Percentiles rank a stretch among this genome's conserved stretches.
These are phyloP conservation scores for Rhimphoctona megacephalus DNA, from an alignment of 2,888 invertebrate genomes.

Conservation along the genomic window DNA sequence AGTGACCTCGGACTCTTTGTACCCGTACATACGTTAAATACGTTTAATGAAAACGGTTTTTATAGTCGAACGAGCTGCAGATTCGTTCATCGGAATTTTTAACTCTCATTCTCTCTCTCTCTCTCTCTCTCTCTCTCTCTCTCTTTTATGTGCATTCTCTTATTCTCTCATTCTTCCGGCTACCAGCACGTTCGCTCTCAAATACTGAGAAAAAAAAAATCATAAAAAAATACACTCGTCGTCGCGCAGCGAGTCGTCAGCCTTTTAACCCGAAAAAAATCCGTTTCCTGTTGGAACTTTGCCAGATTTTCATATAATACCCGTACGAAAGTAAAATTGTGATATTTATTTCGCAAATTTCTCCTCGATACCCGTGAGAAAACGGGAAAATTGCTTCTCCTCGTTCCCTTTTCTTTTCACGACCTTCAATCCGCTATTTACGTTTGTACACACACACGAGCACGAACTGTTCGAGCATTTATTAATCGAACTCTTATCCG, in stretches of 20 bases:
- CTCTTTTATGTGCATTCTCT: constrained; percentile 10
- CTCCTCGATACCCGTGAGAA: constrained; percentile 30
- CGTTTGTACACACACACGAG: background rate
- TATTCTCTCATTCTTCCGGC: constrained; percentile 21
- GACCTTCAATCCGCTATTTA: constrained; percentile 49
- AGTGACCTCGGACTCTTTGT: constrained; percentile 42
- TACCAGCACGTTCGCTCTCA: constrained; percentile 14
- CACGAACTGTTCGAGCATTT: constrained; percentile 62
- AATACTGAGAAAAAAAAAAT: constrained; percentile 7
- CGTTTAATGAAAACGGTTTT: constrained; percentile 45
- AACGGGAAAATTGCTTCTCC: constrained; percentile 22
- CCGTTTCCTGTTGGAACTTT: constrained; percentile 27
- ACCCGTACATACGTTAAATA: constrained; percentile 8
- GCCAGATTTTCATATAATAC: constrained; percentile 34
- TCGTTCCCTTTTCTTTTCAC: constrained; percentile 28
- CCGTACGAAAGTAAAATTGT: constrained; percentile 23
- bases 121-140: background rate
- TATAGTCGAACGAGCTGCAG: constrained; percentile 21
- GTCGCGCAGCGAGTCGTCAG: constrained; percentile 39
- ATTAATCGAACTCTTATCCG: constrained; percentile 72
- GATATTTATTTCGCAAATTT: constrained; percentile 42
- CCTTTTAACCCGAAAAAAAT: constrained; percentile 40
- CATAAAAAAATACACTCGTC: constrained; percentile 12
- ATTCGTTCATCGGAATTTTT: constrained; percentile 42
- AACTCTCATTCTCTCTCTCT: background rate